These are phyloP conservation scores for Anolis carolinensis DNA, from an alignment of 2,113 vertebrate genomes.

Conservation along the genomic window DNA sequence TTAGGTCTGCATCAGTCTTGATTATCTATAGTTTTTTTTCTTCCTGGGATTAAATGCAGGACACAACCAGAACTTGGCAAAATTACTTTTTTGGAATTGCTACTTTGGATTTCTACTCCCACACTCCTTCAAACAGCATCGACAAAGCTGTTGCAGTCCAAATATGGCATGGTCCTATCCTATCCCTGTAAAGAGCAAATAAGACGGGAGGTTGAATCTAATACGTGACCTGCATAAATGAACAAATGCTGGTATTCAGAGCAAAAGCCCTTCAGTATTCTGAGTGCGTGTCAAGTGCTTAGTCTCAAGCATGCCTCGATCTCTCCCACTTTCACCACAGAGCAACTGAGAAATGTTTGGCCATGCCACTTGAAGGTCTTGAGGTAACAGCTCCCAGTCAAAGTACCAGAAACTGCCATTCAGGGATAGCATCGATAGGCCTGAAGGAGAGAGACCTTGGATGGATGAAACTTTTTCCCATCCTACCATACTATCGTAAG, in stretches of 20 bases:
- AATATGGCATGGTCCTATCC: too few relatives aligned
- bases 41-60: neutral
- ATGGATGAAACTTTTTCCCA: neutral
- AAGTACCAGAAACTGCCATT: neutral
- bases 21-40: neutral
- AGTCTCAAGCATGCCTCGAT: neutral
- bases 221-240: slow-evolving; percentile 2
- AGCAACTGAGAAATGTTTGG: neutral
- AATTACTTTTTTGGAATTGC: too few relatives aligned
- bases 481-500: neutral
- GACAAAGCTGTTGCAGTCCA: too few relatives aligned
- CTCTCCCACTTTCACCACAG: neutral
- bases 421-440: neutral
- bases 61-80: too few relatives aligned
- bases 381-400: neutral
- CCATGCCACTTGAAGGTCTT: neutral
- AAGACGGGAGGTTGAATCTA: neutral
- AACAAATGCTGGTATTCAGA: neutral
- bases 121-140: too few relatives aligned
- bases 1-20: neutral
- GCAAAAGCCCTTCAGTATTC: neutral
- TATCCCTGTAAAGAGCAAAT: neutral
- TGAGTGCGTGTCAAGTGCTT: neutral
- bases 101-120: too few relatives aligned
- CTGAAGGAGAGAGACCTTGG: neutral